phyloP scores from a whole-genome alignment of 2,888 invertebrate genomes.

The Rosalia funebris region DNA sequence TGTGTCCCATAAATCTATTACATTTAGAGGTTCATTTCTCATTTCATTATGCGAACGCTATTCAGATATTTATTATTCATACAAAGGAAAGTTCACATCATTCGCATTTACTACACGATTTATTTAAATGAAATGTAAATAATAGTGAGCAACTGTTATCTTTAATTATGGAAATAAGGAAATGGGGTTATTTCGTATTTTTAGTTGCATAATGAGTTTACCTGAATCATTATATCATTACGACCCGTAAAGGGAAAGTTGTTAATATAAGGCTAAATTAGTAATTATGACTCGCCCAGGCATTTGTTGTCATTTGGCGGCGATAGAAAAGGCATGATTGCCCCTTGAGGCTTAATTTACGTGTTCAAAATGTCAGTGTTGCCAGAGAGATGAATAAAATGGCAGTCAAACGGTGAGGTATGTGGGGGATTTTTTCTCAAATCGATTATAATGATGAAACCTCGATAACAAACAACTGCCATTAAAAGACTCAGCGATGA shows the following conservation, averaged over 20 bases:
- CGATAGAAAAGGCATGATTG: slow-evolving; percentile 4
- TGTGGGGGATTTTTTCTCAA: no score
- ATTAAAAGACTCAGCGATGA: no score
- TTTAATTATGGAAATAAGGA: slow-evolving; percentile 16
- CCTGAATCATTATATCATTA: slow-evolving; percentile 12
- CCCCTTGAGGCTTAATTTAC: slow-evolving; percentile 3
- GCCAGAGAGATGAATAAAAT: not conserved
- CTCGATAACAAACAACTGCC: no score
- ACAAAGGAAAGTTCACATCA: slow-evolving; percentile 8
- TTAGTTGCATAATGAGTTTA: slow-evolving; percentile 6
- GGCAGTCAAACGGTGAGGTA: no score
- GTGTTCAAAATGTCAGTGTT: not conserved
- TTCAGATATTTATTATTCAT: slow-evolving; percentile 5
- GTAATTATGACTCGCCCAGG: not conserved
- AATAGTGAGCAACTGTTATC: slow-evolving; percentile 9
- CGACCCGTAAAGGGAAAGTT: slow-evolving; percentile 14
- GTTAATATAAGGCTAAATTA: not conserved
- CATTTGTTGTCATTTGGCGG: not conserved
- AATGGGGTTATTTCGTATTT: slow-evolving; percentile 8
- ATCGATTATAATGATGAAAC: no score
- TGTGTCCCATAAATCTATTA: no score
- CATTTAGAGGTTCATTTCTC: no score
- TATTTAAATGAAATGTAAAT: slow-evolving; percentile 16
- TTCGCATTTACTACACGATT: slow-evolving; percentile 13
- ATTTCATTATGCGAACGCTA: no score